Evolutionary conservation across 2,113 vertebrate genomes (phyloP).

Genomic region (Melanostigma gelatinosum): DNA sequence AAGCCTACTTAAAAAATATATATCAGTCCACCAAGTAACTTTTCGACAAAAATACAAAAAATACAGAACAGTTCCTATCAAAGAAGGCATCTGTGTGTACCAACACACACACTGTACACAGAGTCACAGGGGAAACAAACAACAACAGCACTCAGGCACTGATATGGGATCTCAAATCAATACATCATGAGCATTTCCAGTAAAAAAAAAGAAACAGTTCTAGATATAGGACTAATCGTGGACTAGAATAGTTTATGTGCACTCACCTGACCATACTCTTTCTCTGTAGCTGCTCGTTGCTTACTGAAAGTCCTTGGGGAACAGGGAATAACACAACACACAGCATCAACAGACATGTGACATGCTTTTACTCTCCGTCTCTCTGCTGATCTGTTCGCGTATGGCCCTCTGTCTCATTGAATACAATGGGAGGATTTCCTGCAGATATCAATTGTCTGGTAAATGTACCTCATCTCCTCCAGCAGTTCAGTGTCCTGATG

Average conservation of each 20-base stretch:
- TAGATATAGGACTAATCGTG: slow-evolving; percentile 34
- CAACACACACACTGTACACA: neutral
- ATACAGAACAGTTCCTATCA: neutral
- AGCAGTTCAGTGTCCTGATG: slow-evolving; percentile 88
- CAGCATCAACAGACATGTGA: neutral
- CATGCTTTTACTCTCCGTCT: neutral
- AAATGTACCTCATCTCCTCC: slow-evolving; percentile 89
- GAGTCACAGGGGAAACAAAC: neutral
- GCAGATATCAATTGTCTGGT: neutral
- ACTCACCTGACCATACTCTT: slow-evolving; percentile 92
- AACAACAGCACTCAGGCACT: slow-evolving; percentile 31
- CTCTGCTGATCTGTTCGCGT: neutral
- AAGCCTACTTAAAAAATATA: too few species aligned
- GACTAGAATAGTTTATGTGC: slow-evolving; percentile 43
- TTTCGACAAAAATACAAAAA: neutral
- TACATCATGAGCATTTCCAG: slow-evolving; percentile 48
- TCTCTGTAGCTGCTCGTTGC: slow-evolving; percentile 90
- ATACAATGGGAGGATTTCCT: neutral
- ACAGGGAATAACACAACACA: neutral
- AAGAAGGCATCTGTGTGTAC: neutral
- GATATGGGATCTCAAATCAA: slow-evolving; percentile 46
- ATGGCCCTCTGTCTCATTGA: neutral
- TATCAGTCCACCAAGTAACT: neutral
- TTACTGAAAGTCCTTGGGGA: slow-evolving; percentile 90
- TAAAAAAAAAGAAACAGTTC: slow-evolving; percentile 2